These are phyloP conservation scores for Chloroclysta siterata DNA, from an alignment of 2,888 invertebrate genomes.

Conservation along the genomic window DNA sequence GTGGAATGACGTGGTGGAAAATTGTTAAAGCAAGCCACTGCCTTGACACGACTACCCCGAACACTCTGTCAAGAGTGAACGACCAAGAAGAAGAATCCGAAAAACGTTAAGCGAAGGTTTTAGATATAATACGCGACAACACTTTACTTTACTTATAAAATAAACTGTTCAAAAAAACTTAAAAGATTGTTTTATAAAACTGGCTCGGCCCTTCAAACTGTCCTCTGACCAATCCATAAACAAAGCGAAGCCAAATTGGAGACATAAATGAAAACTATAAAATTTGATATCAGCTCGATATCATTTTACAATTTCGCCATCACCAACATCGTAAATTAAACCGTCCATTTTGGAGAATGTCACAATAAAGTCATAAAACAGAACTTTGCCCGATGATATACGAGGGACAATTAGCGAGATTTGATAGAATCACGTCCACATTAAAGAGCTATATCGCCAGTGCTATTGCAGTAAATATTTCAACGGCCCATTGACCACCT, in stretches of 20 bases:
- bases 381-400: slow-evolving; percentile 52
- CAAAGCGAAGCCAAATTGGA: slow-evolving; percentile 1
- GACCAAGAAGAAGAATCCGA: too few species aligned
- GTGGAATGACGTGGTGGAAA: too few species aligned
- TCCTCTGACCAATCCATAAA: neutral
- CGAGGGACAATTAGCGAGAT: slow-evolving; percentile 67
- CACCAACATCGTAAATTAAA: slow-evolving; percentile 35
- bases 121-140: too few species aligned
- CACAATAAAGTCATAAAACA: slow-evolving; percentile 51
- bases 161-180: too few species aligned
- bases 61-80: too few species aligned
- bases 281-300: slow-evolving; percentile 17
- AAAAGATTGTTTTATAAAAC: too few species aligned
- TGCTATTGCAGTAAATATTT: slow-evolving; percentile 65
- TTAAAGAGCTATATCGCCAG: slow-evolving; percentile 62
- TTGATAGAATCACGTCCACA: slow-evolving; percentile 68
- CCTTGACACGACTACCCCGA: too few species aligned
- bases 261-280: slow-evolving; percentile 10
- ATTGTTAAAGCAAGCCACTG: too few species aligned
- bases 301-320: slow-evolving; percentile 31
- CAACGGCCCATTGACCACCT: slow-evolving; percentile 42
- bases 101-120: too few species aligned
- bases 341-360: slow-evolving; percentile 44
- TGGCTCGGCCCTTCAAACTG: neutral
- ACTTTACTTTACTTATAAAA: too few species aligned